Conservation (phyloP, 2,113 vertebrate genomes). For the Pogonocichla stellata region DNA sequence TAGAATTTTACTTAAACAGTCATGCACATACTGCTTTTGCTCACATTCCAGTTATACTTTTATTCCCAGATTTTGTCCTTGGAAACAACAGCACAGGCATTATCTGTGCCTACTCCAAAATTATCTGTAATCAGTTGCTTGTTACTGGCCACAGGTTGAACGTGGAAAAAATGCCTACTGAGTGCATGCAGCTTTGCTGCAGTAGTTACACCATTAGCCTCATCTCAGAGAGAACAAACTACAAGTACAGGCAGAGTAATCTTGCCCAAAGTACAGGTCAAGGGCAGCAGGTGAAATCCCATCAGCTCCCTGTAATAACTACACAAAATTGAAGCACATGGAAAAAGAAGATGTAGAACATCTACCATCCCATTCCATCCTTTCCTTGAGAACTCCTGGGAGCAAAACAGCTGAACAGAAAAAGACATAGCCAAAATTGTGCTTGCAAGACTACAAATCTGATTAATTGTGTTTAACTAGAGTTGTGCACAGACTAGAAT, state of each 20-base stretch:
- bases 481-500: neutral
- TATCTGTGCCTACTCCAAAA: neutral
- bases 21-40: neutral
- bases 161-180: neutral
- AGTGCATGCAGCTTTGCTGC: neutral
- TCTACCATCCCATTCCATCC: neutral
- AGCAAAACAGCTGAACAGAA: neutral
- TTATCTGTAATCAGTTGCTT: neutral
- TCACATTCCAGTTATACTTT: neutral
- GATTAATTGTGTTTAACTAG: neutral
- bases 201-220: neutral
- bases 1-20: neutral
- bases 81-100: neutral
- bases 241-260: neutral
- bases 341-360: neutral
- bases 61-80: neutral
- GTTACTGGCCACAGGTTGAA: neutral
- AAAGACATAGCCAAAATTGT: neutral
- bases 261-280: neutral
- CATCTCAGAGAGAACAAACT: neutral
- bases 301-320: neutral
- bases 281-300: neutral
- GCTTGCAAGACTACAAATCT: neutral
- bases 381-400: neutral
- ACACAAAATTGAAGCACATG: neutral